Conservation (phyloP, 2,113 vertebrate genomes). For the Sarotherodon lohbergeri region DNA sequence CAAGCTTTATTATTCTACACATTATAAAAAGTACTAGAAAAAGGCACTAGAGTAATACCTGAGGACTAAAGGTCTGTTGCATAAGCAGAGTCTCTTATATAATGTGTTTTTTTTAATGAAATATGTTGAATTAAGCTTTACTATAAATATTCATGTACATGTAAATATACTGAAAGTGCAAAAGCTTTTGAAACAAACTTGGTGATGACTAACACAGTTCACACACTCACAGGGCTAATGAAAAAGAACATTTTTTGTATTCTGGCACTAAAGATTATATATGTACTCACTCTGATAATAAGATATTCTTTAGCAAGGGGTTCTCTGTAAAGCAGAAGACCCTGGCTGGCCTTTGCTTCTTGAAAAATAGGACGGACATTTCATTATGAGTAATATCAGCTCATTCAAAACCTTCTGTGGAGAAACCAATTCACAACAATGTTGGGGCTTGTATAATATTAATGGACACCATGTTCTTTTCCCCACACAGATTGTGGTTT, state of each 20-base stretch:
- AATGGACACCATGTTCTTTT: neutral
- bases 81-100: neutral
- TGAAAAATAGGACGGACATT: neutral
- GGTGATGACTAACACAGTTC: neutral
- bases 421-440: neutral
- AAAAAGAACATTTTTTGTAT: neutral
- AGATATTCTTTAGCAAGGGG: no score
- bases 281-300: neutral
- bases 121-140: neutral
- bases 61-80: neutral
- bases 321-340: neutral
- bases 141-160: neutral
- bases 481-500: constrained; percentile 69
- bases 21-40: neutral
- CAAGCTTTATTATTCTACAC: neutral
- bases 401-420: neutral
- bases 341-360: neutral
- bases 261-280: neutral
- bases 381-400: neutral
- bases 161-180: neutral
- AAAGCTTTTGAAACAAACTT: neutral
- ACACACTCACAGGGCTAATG: neutral
- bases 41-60: neutral
- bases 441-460: neutral
- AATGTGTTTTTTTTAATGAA: neutral